phyloP scores from a whole-genome alignment of 2,113 vertebrate species.

The Lasiurus cinereus region DNA sequence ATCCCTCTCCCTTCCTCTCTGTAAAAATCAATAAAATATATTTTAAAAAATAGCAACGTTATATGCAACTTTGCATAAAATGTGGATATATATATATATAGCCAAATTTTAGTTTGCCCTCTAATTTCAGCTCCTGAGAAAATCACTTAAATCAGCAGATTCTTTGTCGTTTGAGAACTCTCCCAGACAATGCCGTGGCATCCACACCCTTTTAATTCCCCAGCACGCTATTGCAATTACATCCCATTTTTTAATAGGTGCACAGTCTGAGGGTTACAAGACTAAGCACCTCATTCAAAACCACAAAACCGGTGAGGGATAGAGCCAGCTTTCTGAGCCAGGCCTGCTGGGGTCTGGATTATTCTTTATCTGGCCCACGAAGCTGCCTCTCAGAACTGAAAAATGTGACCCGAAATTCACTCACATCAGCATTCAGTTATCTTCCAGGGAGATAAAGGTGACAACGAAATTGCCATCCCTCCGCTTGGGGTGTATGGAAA shows the following conservation, averaged over 20 bases:
- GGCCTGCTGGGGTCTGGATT: background rate
- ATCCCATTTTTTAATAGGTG: background rate
- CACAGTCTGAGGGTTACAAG: background rate
- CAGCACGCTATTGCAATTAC: background rate
- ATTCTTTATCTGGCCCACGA: background rate
- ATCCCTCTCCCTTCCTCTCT: too few species aligned
- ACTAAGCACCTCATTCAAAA: background rate
- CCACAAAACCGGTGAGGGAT: background rate
- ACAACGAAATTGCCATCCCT: background rate
- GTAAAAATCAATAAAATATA: background rate
- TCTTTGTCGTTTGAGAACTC: background rate
- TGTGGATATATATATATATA: background rate
- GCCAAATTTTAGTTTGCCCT: background rate
- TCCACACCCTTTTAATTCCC: background rate
- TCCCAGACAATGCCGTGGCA: background rate
- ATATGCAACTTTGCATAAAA: background rate
- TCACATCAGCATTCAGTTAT: background rate
- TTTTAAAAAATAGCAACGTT: conserved; percentile 34
- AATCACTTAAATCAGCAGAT: background rate
- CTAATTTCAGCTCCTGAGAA: conserved; percentile 39
- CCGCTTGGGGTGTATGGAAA: background rate
- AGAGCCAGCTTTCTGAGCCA: background rate
- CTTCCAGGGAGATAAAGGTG: background rate
- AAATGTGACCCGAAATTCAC: background rate
- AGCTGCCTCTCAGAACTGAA: conserved; percentile 8